A percentile compares a stretch with the other conserved stretches of the same genome.
Conservation (phyloP, 2,888 invertebrate genomes). For the Dendrolimus pini region DNA sequence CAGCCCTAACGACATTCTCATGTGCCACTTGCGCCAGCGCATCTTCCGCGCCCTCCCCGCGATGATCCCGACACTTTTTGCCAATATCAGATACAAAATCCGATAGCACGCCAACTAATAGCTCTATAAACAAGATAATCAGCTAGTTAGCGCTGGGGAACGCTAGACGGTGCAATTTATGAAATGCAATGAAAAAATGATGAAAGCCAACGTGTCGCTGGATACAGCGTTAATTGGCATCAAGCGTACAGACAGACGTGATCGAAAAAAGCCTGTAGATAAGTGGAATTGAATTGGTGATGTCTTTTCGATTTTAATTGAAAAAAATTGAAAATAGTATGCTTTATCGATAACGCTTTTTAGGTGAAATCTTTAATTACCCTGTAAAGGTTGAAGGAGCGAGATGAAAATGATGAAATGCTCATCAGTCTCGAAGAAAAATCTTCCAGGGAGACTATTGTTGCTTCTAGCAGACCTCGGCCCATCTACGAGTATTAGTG, state of each 20-base stretch:
- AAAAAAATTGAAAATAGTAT: conserved; percentile 5
- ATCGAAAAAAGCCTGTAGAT: conserved; percentile 1
- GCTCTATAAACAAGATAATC: conserved; percentile 71
- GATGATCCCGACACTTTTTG: conserved; percentile 67
- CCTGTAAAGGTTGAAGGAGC: too few relatives aligned
- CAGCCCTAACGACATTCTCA: conserved; percentile 18
- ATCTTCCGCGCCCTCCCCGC: conserved; percentile 27
- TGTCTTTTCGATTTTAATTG: conserved; percentile 1
- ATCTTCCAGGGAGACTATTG: too few relatives aligned
- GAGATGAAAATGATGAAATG: too few relatives aligned
- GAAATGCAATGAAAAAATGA: conserved; percentile 29
- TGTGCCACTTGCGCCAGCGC: conserved; percentile 17
- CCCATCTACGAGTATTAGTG: too few relatives aligned
- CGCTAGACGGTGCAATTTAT: conserved; percentile 28
- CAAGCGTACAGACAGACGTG: neutral
- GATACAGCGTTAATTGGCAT: conserved; percentile 1
- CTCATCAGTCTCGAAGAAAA: too few relatives aligned
- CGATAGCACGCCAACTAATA: conserved; percentile 63
- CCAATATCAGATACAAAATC: conserved; percentile 54
- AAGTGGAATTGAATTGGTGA: neutral
- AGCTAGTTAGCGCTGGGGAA: conserved; percentile 56
- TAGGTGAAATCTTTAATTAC: too few relatives aligned
- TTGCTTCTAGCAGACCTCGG: too few relatives aligned
- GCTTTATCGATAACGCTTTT: neutral
- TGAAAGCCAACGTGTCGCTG: conserved; percentile 17